Evolutionary conservation across 2,888 invertebrate species (phyloP).

Genomic region (Cosmia trapezina): DNA sequence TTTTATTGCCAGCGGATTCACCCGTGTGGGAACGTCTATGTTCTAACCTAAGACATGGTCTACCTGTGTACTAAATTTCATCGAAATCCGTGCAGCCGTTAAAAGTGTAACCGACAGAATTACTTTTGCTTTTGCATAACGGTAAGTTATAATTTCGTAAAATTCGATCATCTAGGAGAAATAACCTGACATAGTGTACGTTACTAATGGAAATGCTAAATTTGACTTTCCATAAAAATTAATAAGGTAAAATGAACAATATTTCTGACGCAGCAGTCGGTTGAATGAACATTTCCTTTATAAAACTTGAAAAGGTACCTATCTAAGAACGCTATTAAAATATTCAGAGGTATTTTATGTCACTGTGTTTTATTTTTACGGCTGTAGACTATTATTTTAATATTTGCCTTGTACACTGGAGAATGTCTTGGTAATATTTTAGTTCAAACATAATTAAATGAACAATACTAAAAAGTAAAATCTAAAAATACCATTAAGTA

Average conservation of each 20-base stretch:
- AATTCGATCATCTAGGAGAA: constrained; percentile 34
- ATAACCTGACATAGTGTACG: constrained; percentile 69
- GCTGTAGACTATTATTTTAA: constrained; percentile 9
- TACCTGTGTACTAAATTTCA: background rate
- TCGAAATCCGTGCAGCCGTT: background rate
- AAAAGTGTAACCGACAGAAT: background rate
- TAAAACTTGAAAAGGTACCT: constrained; percentile 15
- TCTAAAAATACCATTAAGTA: background rate
- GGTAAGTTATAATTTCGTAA: constrained; percentile 29
- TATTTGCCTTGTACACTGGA: constrained; percentile 12
- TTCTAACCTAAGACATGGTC: no score
- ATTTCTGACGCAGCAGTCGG: constrained; percentile 27
- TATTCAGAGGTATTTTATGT: constrained; percentile 34
- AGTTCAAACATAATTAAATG: constrained; percentile 15
- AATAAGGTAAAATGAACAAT: constrained; percentile 45
- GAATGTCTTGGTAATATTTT: constrained; percentile 8
- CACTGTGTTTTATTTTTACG: constrained; percentile 24
- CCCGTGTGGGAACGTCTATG: background rate
- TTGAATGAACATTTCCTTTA: constrained; percentile 42
- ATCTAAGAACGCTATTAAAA: constrained; percentile 30
- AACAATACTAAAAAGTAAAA: background rate
- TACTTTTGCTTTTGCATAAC: no score
- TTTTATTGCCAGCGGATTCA: background rate
- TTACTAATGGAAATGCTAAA: constrained; percentile 69
- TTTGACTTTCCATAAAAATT: constrained; percentile 47